Base-by-base conservation (phyloP, 1,140 invertebrate species). In the Lordiphosa stackelbergi region DNA sequence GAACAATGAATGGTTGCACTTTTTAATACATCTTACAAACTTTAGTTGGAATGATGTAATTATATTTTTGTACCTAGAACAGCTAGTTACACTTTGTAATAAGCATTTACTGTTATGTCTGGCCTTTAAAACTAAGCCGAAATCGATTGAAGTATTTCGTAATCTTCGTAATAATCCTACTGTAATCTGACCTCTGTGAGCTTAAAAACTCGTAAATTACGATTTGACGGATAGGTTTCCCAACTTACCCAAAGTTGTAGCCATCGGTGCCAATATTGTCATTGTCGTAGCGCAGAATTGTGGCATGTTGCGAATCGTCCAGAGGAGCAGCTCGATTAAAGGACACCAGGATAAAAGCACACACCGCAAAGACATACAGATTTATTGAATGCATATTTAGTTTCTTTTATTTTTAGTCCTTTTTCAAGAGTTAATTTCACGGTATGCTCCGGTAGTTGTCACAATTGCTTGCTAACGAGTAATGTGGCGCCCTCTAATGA, bases 231-330 rank as follows among this genome's bases (percentile, higher is more conserved):
- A 19, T 19, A 19, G 19, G 19, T 19, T 19, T 19, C 3, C 19
- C 1, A 12, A 68, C 90, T 89, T 85, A 92, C 90, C 16, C 63
- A 54, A 85, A 90, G 16, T 56, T 74, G 77, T 87, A 91, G 47
- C 88, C 86, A 16, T 88, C 89, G 3, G 88, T 59, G 22, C 89
- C 90, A 57, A 90, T 89, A 51, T 86, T 87, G 3, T 89, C 88
- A 10, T 77, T 79, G 28, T 89, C 88, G 47, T 88, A 88, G 1
- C 73, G 66, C 53, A 90, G 31, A 60, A 90, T 83, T 6, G 79
- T 66, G 1, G 90, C 89, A 1, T 87, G 58, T 5, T 63, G 38
- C 5, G 79, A 58, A 40, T 85, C 73, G 63, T 86, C 85, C 48
- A 86, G n/a, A 7, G 85, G 79, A 41, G 72, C 73, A 2, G 81